Base-by-base conservation (phyloP, 1,140 invertebrate species). In the Bicyclus anynana region DNA sequence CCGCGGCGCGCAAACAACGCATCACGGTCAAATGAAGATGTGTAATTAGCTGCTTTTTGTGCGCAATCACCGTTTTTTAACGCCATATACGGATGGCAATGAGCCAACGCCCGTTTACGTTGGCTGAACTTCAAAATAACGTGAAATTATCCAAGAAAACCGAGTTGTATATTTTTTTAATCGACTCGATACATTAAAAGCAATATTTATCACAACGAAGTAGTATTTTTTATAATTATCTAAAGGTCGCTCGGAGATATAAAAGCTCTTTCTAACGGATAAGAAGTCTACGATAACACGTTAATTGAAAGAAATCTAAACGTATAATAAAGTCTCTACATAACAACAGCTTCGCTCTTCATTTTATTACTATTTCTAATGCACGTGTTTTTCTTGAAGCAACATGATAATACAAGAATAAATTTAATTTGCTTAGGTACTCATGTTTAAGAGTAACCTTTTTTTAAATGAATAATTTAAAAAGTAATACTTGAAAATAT, bases 21-120 rank as follows among this genome's bases (percentile, higher is more conserved):
- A 80, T 68, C 80, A 87, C 81, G 84, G 71, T 87, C 77, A 87
- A 87, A 87, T 85, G 84, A 85, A 87, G 81, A 83, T 76, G 61
- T 79, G 82, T 79, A 84, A 87, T 87, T 87, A 80, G 62, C 65
- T 55, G 51, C 65, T 81, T 80, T 84, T 84, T 80, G 44, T 68
- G 55, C 55, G 35, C 65, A 56, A 77, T 75, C 66, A 69, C 46
- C 50, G 62, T 70, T 82, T 75, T 80, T 84, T 80, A 47, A 55
- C 23, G 46, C 76, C 79, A 69, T 81, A 73, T 77, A 77, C 63
- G 77, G 77, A 53, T 61, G 51, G 60, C 65, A 49, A 44, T 47
- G 53, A 72, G 77, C 72, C 78, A 78, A 74, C 68, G 75, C 60
- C 67, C 81, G 77, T 76, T 77, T 75, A 67, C 74, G 73, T 76